These are phyloP conservation scores for Pasiphila rectangulata DNA, from an alignment of 2,888 invertebrate genomes.

Conservation along the genomic window DNA sequence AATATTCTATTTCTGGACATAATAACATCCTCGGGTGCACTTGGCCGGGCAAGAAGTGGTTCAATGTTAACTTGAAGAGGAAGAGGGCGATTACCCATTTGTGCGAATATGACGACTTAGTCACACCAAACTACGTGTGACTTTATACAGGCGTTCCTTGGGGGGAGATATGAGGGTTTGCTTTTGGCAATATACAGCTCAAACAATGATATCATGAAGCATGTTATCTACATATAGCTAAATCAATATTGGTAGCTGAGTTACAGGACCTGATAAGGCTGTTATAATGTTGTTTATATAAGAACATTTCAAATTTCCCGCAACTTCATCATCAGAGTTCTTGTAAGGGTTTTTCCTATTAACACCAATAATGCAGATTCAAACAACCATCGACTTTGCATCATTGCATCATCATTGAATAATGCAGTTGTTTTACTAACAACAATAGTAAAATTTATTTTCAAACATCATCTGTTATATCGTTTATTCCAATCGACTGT, in stretches of 20 bases:
- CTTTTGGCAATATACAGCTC: not conserved
- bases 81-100: slow-evolving; percentile 68
- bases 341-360: no score
- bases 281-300: no score
- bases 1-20: slow-evolving; percentile 60
- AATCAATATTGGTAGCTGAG: not conserved
- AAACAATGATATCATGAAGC: not conserved
- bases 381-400: no score
- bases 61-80: slow-evolving; percentile 75
- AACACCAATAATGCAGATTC: no score
- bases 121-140: slow-evolving; percentile 20
- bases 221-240: not conserved
- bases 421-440: no score
- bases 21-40: slow-evolving; percentile 73
- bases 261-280: not conserved
- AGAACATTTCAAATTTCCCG: no score
- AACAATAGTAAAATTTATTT: no score
- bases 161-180: slow-evolving; percentile 2
- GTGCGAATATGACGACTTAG: slow-evolving; percentile 57
- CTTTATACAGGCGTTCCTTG: slow-evolving; percentile 36
- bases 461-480: no score
- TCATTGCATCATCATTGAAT: no score
- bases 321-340: no score
- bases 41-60: slow-evolving; percentile 74
- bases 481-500: no score